Base-by-base conservation (phyloP, 2,113 vertebrate genomes). In the Limnothrissa miodon region DNA sequence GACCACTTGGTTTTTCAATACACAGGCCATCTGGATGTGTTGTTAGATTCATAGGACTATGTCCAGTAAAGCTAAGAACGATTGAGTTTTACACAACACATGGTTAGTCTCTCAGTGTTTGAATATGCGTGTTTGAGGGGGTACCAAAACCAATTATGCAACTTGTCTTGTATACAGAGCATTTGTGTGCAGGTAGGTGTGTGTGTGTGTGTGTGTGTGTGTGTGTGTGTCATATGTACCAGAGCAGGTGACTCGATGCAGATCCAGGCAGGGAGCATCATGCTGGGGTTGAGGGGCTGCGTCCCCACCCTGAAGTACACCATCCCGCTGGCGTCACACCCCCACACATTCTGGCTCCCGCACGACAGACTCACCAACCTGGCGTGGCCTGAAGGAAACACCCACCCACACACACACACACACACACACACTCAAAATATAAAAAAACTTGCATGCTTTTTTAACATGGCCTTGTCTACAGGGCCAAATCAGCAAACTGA, bases 191-290 rank as follows among this genome's bases (percentile, higher is more conserved):
- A n/a, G 25, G 59, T 66, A 25, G 25, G 59, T 66, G 59, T 66
- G 59, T 66, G 59, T 66, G 59, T 66, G 59, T 66, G 59, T 66
- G 59, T 66, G 59, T 66, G 59, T 29, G 59, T 66, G 59, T 36
- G 66, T 36, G 33, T 36, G 29, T 17, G 10, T 11, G 10, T 29
- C n/a, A n/a, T n/a, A 7, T n/a, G 89, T 94, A 98, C 97, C 96
- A 97, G 97, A 48, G 93, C 91, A 10, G 97, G 97, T 5, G 97
- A 96, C 80, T 99, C 97, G 29, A 99, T 98, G 86, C 94, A 95
- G 90, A 99, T 99, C 98, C 98, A 99, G 0, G 98, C 98, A 0
- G 98, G 98, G 78, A 99, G 95, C 98, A 99, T 99, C 95, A 99
- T 95, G 87, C 96, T 99, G 0, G 98, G 96, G 88, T 99, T 99